Conservation (phyloP, 2,113 vertebrate species). For the Sapayoa aenigma region DNA sequence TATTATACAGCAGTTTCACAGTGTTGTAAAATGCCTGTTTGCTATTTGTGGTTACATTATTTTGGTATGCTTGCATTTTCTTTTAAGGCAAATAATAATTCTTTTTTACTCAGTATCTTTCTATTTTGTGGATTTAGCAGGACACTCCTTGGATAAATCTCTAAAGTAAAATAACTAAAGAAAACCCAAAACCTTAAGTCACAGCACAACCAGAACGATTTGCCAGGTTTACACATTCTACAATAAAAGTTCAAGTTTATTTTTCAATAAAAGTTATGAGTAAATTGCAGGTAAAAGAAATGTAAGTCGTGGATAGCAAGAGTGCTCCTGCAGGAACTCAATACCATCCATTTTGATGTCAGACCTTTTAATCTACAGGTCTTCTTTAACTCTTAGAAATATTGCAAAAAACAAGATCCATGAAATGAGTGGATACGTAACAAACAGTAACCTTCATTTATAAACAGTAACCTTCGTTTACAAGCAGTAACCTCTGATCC, state of each 20-base stretch:
- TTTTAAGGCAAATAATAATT: not conserved
- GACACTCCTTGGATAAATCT: not conserved
- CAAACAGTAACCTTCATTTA: too few relatives aligned
- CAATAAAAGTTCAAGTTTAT: not conserved
- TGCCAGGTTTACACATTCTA: not conserved
- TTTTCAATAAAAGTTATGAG: not conserved
- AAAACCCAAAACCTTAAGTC: not conserved
- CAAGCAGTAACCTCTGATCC: too few relatives aligned
- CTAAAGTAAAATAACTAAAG: not conserved
- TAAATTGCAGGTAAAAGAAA: not conserved
- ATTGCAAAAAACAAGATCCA: not conserved
- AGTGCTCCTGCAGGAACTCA: rapidly evolving
- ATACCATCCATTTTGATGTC: not conserved
- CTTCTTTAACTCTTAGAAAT: not conserved
- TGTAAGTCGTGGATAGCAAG: rapidly evolving
- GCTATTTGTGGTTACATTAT: rapidly evolving
- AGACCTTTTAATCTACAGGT: not conserved
- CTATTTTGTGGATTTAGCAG: not conserved
- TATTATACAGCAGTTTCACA: not conserved
- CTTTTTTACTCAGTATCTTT: not conserved
- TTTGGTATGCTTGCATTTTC: not conserved
- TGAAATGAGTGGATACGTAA: not conserved
- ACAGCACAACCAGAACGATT: rapidly evolving
- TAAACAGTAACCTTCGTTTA: not conserved
- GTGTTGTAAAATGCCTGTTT: not conserved